Percentiles rank a stretch among this genome's conserved stretches.
Evolutionary conservation across 23 tunicate genomes (phyloP).

Genomic region (Corella eumyota): DNA sequence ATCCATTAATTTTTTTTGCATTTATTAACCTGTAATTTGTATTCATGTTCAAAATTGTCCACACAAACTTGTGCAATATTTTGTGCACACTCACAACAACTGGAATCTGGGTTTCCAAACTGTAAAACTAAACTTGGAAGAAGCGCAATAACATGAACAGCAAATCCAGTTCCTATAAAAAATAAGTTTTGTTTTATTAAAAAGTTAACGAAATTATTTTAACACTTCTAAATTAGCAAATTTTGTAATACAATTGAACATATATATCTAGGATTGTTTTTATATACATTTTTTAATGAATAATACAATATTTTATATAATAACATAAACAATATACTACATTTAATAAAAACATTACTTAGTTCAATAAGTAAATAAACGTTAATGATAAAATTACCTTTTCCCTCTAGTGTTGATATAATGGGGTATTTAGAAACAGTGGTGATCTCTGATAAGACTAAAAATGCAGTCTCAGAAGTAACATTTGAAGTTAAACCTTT

Average conservation of each 20-base stretch:
- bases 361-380: no score
- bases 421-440: slow-evolving; percentile 28
- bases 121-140: slow-evolving; percentile 43
- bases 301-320: no score
- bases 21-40: slow-evolving; percentile 50
- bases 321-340: no score
- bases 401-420: slow-evolving; percentile 13
- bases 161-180: slow-evolving; percentile 41
- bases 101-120: slow-evolving; percentile 41
- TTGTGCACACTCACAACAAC: slow-evolving; percentile 68
- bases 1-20: no score
- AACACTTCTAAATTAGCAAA: no score
- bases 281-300: no score
- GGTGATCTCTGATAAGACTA: slow-evolving; percentile 30
- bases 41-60: slow-evolving; percentile 33
- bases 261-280: no score
- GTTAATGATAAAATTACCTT: no score
- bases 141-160: slow-evolving; percentile 59
- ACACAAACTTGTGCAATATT: slow-evolving; percentile 69
- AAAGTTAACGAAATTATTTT: not conserved
- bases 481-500: slow-evolving; percentile 46
- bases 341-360: no score
- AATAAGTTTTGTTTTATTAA: not conserved
- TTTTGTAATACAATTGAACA: no score
- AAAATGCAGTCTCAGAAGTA: slow-evolving; percentile 44